Base-by-base conservation (phyloP, 2,113 vertebrate genomes). In the Zootoca vivipara region DNA sequence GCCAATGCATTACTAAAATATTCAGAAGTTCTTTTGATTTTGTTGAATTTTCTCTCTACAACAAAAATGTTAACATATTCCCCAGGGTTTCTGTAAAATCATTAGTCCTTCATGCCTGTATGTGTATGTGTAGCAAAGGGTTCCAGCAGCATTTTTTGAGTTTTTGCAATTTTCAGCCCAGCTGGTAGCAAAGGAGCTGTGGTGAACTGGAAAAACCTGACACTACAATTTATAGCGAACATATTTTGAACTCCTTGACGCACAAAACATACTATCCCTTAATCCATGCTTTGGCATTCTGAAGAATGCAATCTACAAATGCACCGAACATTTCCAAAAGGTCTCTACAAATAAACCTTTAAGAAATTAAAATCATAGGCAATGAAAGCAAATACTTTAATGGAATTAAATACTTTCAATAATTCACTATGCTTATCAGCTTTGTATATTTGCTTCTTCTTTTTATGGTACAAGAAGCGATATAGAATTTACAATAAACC, bases 81-180 rank as follows among this genome's bases (percentile, higher is more conserved):
- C 83, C 24, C 18, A 78, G 42, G 64, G 82, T 20, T 89, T 87
- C 24, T n/a, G 89, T 82, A 89, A 89, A 92, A 13, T 22, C 33
- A 30, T 64, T 91, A 78, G 6, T 4, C 38, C 4, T 75, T 0
- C n/a, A 42, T 46, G 91, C 92, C 24, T 82, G 3, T 64, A 73
- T 46, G 3, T 79, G 7, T 40, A 4, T 38, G 9, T 15, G 8
- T 56, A 89, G 42, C 7, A 83, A 89, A 65, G 64, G n/a, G n/a
- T 33, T 94, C 65, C 87, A 87, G 58, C 9, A 38, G 28, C 56
- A 90, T 67, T 87, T 90, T 62, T 69, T 83, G 42, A 92, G 46
- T 82, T 56, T 82, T 87, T 91, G 18, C 83, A 90, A 75, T 85
- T 95, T 93, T 95, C 64, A 90, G 35, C 78, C 35, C 78, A 93